These are phyloP conservation scores for Scyliorhinus canicula DNA, from an alignment of 2,797 vertebrate species.

Conservation along the genomic window DNA sequence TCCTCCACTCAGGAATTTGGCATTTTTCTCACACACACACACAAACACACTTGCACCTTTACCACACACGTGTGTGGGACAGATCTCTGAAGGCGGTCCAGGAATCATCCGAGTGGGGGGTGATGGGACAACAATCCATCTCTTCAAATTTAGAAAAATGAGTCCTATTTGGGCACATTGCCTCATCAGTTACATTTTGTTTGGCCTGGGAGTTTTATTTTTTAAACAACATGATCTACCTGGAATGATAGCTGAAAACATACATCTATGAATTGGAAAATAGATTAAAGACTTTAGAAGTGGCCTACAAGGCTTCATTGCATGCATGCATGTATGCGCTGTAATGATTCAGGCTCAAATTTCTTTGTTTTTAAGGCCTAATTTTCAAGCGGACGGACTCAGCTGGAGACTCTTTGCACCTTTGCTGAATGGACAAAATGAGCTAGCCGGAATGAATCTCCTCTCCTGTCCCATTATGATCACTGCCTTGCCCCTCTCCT, in stretches of 20 bases:
- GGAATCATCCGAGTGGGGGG: background rate
- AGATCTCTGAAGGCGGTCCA: no score
- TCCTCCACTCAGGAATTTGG: background rate
- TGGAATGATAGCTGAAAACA: background rate
- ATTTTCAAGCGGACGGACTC: background rate
- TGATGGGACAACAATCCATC: no score
- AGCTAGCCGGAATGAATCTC: background rate
- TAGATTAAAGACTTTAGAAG: background rate
- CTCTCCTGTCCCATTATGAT: background rate
- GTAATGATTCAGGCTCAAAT: background rate
- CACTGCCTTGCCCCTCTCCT: no score
- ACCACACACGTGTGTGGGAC: background rate
- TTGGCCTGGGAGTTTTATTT: background rate
- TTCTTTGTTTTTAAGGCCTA: background rate
- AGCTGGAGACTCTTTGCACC: background rate
- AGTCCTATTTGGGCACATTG: background rate
- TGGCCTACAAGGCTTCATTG: background rate
- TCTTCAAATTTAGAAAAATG: background rate
- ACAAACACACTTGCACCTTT: no score
- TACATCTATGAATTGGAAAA: background rate
- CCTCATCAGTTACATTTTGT: background rate
- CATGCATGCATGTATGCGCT: background rate
- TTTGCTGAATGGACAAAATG: background rate
- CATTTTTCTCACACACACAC: background rate
- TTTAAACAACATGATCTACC: background rate